phyloP scores from a whole-genome alignment of 2,797 vertebrate species.

The Artibeus jamaicensis region DNA sequence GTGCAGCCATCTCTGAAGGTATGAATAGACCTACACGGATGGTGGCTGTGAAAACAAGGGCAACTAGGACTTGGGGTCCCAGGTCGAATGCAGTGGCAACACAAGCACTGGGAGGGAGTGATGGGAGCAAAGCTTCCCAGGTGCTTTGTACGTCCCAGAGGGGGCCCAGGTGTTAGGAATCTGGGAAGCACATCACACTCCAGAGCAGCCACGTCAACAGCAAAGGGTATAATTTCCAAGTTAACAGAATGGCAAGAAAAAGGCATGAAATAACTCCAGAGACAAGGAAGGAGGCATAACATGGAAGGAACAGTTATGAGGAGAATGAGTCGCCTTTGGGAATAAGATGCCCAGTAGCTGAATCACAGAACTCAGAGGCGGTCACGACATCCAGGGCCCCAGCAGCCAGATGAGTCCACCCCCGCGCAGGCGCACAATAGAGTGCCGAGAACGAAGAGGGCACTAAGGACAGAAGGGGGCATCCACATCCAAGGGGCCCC shows the following conservation, averaged over 20 bases:
- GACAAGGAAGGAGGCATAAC: neutral
- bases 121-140: neutral
- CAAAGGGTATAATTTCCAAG: neutral
- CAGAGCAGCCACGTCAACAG: neutral
- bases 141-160: neutral
- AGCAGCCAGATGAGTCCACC: neutral
- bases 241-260: neutral
- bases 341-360: no score
- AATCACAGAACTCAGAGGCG: neutral
- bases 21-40: no score
- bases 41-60: neutral
- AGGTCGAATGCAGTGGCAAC: neutral
- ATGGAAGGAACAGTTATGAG: neutral
- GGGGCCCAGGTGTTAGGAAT: neutral
- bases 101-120: neutral
- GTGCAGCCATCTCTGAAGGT: neutral
- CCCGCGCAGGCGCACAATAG: neutral
- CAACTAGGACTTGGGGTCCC: neutral
- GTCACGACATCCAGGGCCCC: neutral
- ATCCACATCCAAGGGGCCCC: no score
- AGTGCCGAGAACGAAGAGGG: neutral
- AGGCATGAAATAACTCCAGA: neutral
- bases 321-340: neutral
- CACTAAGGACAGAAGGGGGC: neutral
- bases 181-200: neutral